Base-by-base conservation (phyloP, 2,113 vertebrate genomes). In the Amazona vittata region DNA sequence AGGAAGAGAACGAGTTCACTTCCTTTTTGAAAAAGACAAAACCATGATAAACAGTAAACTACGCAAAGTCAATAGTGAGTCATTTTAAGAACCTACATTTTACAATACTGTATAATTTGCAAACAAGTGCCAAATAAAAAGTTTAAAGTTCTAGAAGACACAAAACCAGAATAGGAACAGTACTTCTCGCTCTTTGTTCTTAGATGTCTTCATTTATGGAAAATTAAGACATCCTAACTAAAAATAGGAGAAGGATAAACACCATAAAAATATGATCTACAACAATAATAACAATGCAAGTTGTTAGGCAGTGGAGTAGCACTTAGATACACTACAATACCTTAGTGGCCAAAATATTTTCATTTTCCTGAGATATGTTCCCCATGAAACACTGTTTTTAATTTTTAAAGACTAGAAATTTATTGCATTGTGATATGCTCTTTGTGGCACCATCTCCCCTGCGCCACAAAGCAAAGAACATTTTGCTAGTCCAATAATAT, bases 401-500 rank as follows among this genome's bases (percentile, higher is more conserved):
- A 96, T 96, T 96, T 96, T 95, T 95, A 94, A 96, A 91, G 65
- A 89, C 83, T 69, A 49, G 35, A 84, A 86, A 90, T 84, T 53
- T 91, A 92, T 84, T 93, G 59, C 53, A 65, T 6, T 83, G 83
- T 18, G 37, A 74, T 74, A 91, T 1, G 2, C 15, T 89, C 43
- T 86, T 83, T 90, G 71, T 67, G 59, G 64, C 35, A 71, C 25
- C 24, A 70, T 82, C 47, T 94, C 74, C 77, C 77, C 44, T 39
- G 65, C 92, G 89, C 62, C 57, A 75, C 53, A 91, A 82, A 89
- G 69, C 69, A 90, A 94, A 86, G 35, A 94, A 90, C 2, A 5
- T 71, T 87, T 80, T 73, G 69, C 71, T 93, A 86, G 89, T 60
- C 73, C 52, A 82, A 47, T 63, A 93, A 62, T 39, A 94, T 77